Evolutionary conservation across 2,113 vertebrate species (phyloP), one percentile per base, ranked within the genome.

Genomic region (Eurypyga helias): DNA sequence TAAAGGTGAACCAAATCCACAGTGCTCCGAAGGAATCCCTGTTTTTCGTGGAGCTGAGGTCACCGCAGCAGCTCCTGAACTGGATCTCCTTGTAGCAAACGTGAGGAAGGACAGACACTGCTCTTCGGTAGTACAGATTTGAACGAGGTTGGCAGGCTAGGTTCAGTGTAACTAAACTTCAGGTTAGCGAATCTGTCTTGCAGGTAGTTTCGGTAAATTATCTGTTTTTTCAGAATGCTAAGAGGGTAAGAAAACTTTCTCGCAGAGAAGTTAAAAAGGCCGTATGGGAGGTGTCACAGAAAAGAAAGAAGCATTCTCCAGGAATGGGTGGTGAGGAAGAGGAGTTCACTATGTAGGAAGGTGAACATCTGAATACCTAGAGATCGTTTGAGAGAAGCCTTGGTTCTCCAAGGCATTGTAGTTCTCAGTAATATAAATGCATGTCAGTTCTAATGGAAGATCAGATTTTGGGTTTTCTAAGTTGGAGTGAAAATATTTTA

Each of bases 91-190:
- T 11, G 33, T 19, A 46, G 41, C 41, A 86, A 69, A 4, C 13
- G 0, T 25, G 25, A 65, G 19, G 38, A 26, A 91, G 12, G 25
- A n/a, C 46, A 64, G 60, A 3, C 1, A 0, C 21, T 34, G 7
- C 43, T 24, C 57, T 58, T 48, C 24, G 36, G 34, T 8, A 33
- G 15, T 3, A 14, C 28, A 36, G n/a, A 3, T 46, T 34, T 64
- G 25, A 72, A 43, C 8, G 31, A 43, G 17, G 4, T 3, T 31
- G 19, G 33, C 67, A 73, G 26, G 3, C 15, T 66, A 4, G 20
- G 23, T 60, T 86, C 45, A 71, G 31, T 80, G 66, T 23, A 76
- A 18, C 28, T 36, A 4, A 36, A 55, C 41, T 41, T 41, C 41
- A 41, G 65, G 16, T 17, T 14, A 52, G 14, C 2, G 36, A 69